These are phyloP conservation scores for Cossypha polioptera DNA, from an alignment of 2,797 vertebrate genomes.

Conservation along the genomic window DNA sequence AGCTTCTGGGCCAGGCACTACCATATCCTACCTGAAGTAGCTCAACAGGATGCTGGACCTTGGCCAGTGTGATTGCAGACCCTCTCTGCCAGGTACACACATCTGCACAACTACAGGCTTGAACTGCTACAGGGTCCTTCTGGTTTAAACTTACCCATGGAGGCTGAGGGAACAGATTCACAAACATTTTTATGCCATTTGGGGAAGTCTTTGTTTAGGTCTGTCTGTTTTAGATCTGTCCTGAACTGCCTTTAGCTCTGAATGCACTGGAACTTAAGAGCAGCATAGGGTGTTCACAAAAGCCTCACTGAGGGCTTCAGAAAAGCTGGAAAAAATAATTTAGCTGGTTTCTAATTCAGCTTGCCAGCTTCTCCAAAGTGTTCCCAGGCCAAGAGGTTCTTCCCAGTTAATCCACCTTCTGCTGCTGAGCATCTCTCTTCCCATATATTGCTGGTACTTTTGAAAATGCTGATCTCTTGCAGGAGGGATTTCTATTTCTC, in stretches of 20 bases:
- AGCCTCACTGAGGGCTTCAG: not conserved
- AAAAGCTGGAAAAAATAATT: not conserved
- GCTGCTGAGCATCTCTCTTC: not conserved
- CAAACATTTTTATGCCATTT: not conserved
- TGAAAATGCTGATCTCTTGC: not conserved
- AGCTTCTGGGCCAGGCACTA: not conserved
- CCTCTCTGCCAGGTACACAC: not conserved
- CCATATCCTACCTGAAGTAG: not conserved
- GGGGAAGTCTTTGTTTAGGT: not conserved
- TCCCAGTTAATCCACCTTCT: not conserved
- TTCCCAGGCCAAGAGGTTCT: not conserved
- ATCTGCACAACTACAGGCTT: not conserved
- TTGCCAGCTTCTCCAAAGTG: not conserved
- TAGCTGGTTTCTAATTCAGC: not conserved
- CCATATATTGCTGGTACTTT: not conserved
- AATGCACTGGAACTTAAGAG: not conserved
- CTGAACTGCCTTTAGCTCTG: not conserved
- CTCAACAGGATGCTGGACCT: not conserved
- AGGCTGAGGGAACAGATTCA: not conserved
- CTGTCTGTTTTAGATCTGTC: not conserved
- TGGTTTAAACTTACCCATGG: not conserved
- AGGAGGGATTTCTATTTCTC: not conserved
- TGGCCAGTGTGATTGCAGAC: accelerated
- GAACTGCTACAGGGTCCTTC: not conserved
- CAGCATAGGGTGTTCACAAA: not conserved